Percentiles rank a stretch among this genome's conserved stretches.
Conservation (phyloP, 2,888 invertebrate genomes). For the Brachyopa scutellaris region DNA sequence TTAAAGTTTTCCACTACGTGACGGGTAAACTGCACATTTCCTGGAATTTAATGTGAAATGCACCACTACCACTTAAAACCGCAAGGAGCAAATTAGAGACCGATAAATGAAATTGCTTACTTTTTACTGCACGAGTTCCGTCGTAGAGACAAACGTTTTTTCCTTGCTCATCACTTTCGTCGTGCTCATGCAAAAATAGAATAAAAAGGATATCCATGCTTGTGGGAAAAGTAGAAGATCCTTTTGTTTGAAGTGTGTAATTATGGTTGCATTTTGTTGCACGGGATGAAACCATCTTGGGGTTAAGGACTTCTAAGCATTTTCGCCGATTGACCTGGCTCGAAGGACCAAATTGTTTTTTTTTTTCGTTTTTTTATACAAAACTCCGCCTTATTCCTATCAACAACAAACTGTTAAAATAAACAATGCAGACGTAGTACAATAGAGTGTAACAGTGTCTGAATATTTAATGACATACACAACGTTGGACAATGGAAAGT, state of each 20-base stretch:
- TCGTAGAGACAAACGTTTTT: too few relatives aligned
- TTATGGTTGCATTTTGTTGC: background rate
- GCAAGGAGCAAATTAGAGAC: conserved; percentile 38
- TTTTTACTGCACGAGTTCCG: conserved; percentile 17
- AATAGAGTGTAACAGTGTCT: background rate
- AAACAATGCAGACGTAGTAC: too few relatives aligned
- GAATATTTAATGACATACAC: conserved; percentile 25
- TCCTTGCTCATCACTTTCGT: too few relatives aligned
- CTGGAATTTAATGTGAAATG: conserved; percentile 13
- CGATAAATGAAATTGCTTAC: conserved; percentile 54
- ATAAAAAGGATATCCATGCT: background rate
- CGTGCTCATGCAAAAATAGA: too few relatives aligned
- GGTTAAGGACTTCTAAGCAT: conserved; percentile 12
- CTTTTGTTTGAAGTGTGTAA: background rate
- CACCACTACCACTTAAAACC: conserved; percentile 5
- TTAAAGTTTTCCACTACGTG: conserved; percentile 33
- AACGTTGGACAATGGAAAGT: conserved; percentile 13
- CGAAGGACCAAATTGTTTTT: background rate
- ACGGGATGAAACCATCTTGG: background rate
- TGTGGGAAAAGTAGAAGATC: background rate
- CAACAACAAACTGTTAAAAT: too few relatives aligned
- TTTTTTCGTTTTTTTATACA: too few relatives aligned
- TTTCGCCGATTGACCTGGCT: conserved; percentile 14
- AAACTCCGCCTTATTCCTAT: too few relatives aligned
- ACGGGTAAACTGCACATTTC: conserved; percentile 1